Percentiles rank a stretch among this genome's conserved stretches.
These are phyloP conservation scores for Tenualosa ilisha DNA, from an alignment of 2,797 vertebrate species.

Conservation along the genomic window DNA sequence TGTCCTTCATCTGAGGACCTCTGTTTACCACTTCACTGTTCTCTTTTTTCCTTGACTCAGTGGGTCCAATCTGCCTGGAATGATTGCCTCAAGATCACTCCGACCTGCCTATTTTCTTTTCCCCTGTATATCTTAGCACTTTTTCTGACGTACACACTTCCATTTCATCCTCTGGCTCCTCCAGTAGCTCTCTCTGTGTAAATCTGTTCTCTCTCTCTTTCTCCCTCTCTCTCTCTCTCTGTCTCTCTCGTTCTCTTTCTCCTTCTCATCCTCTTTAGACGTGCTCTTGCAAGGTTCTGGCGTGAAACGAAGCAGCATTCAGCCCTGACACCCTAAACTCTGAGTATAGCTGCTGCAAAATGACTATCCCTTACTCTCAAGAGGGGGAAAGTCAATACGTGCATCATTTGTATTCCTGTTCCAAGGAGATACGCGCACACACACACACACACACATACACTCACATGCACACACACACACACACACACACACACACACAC, in stretches of 20 bases:
- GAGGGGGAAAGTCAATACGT: slow-evolving; percentile 48
- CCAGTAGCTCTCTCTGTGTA: slow-evolving; percentile 36
- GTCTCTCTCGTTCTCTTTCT: slow-evolving; percentile 47
- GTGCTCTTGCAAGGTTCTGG: slow-evolving; percentile 43
- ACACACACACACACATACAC: background rate
- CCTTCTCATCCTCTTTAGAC: slow-evolving; percentile 21
- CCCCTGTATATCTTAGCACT: slow-evolving; percentile 20
- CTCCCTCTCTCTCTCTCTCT: slow-evolving; percentile 50
- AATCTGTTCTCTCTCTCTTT: slow-evolving; percentile 45
- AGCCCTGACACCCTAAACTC: slow-evolving; percentile 49
- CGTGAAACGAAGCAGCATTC: slow-evolving; percentile 60
- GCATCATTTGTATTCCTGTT: slow-evolving; percentile 52
- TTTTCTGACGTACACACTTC: slow-evolving; percentile 19
- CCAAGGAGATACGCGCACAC: slow-evolving; percentile 33
- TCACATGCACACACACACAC: slow-evolving; percentile 23
- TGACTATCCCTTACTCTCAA: slow-evolving; percentile 43
- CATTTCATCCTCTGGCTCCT: background rate
- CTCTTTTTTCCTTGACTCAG: slow-evolving; percentile 24
- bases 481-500: slow-evolving; percentile 30
- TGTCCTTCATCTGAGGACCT: slow-evolving; percentile 17
- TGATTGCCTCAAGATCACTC: background rate
- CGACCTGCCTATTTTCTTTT: slow-evolving; percentile 25
- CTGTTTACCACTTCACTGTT: background rate
- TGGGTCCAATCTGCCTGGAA: background rate
- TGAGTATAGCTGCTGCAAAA: slow-evolving; percentile 70